phyloP scores from a whole-genome alignment of 2,113 vertebrate species.

The Antennarius striatus region DNA sequence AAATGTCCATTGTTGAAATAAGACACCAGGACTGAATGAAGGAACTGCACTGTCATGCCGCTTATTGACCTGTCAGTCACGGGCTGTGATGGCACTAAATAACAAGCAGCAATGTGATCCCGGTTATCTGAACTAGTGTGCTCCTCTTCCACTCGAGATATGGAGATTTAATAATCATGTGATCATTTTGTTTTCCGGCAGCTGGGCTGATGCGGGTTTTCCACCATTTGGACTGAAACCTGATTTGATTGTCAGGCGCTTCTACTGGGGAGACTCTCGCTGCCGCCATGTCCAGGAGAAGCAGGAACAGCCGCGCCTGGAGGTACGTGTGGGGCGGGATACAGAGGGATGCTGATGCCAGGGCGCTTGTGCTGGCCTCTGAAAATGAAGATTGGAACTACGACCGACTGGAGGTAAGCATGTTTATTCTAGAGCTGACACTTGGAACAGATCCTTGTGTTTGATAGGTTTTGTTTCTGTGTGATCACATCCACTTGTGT shows the following conservation, averaged over 20 bases:
- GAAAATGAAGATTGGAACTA: conserved; percentile 82
- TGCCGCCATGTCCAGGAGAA: conserved; percentile 87
- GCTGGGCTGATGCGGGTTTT: conserved; percentile 44
- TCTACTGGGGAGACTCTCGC: conserved; percentile 2
- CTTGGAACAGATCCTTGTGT: not conserved
- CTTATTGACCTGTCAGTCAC: too few relatives aligned
- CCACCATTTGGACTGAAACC: conserved; percentile 31
- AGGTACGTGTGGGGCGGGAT: conserved; percentile 90
- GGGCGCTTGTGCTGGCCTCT: conserved; percentile 77
- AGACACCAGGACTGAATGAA: not conserved
- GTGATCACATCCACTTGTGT: too few relatives aligned
- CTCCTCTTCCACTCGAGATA: not conserved
- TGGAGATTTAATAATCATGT: not conserved
- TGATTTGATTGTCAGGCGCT: conserved; percentile 15
- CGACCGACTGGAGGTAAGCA: conserved; percentile 86
- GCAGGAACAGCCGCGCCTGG: conserved; percentile 91
- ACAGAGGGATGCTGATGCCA: conserved; percentile 82
- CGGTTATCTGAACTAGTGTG: too few relatives aligned
- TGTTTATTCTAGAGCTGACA: not conserved
- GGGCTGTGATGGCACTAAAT: too few relatives aligned
- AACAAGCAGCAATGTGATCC: too few relatives aligned
- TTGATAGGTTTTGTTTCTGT: not conserved
- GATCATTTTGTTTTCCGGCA: conserved; percentile 10
- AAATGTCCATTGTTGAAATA: not conserved
- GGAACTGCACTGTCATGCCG: not conserved